Evolutionary conservation across 2,797 vertebrate species (phyloP).

Genomic region (Gila robusta): DNA sequence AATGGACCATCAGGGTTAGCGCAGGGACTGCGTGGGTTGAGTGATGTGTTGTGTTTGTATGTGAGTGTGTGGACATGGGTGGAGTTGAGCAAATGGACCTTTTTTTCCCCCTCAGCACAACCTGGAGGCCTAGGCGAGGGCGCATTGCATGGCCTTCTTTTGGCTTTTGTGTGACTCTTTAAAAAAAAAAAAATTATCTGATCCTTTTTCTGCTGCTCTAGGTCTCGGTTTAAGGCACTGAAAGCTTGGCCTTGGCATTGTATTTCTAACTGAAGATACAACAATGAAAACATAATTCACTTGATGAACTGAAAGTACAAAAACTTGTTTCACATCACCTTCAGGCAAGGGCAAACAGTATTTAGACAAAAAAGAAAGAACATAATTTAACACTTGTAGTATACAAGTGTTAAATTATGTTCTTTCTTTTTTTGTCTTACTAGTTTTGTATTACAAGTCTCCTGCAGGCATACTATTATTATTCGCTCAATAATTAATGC

Average conservation of each 20-base stretch:
- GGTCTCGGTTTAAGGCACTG: slow-evolving; percentile 38
- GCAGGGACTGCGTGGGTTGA: not conserved
- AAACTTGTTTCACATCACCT: slow-evolving; percentile 52
- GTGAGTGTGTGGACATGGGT: slow-evolving; percentile 11
- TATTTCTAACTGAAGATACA: slow-evolving; percentile 53
- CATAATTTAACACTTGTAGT: not conserved
- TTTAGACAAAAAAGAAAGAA: not conserved
- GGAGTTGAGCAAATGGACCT: slow-evolving; percentile 44
- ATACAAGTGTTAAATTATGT: too few relatives aligned
- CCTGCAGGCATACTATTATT: not conserved
- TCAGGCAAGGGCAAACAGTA: slow-evolving; percentile 35
- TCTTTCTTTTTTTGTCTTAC: too few relatives aligned
- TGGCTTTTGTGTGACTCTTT: slow-evolving; percentile 50
- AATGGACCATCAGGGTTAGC: slow-evolving; percentile 41
- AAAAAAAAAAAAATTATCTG: slow-evolving; percentile 16
- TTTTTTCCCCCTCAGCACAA: slow-evolving; percentile 37
- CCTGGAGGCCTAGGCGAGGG: slow-evolving; percentile 29
- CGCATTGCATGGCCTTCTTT: slow-evolving; percentile 33
- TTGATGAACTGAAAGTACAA: slow-evolving; percentile 31
- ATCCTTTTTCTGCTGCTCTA: slow-evolving; percentile 47
- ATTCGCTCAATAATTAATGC: not conserved
- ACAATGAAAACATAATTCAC: slow-evolving; percentile 52
- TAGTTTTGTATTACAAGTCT: not conserved
- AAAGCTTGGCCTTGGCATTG: slow-evolving; percentile 56
- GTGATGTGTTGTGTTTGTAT: slow-evolving; percentile 31